Evolutionary conservation across 2,113 vertebrate species (phyloP), one percentile per base, ranked within the genome.

Genomic region (Silurus asotus): DNA sequence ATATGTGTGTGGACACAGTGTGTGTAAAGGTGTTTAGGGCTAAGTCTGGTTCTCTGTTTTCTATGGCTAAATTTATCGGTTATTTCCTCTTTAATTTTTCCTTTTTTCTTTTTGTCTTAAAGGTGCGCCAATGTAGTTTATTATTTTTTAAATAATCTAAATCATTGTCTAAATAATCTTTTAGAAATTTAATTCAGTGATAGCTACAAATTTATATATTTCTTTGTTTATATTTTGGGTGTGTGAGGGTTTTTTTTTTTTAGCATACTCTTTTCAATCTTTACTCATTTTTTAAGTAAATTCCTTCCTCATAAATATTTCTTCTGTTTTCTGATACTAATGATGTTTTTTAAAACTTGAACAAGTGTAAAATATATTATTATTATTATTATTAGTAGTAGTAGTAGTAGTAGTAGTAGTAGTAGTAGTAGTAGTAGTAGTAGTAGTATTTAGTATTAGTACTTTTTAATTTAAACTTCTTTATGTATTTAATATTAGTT

Each of bases 1-100:
- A 9, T 9, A 56, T 56, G 48, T 0, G 0, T 94, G 96, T 96
- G 95, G 65, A 37, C 28, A 0, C 1, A 13, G n/a, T 58, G 19
- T 15, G 20, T 14, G 19, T 10, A 23, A 19, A 20, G 25, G 11
- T 28, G 3, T 20, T 6, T 6, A 20, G 58, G 49, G 23, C 48
- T 15, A 7, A 76, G 48, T 62, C 48, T 59, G 45, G 25, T 56
- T 55, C 25, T 55, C 5, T 82, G 59, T 51, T 75, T 75, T 58
- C 49, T 56, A 49, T 9, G 25, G 53, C 11, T 75, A 76, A 64
- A 37, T 82, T 72, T 86, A 72, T 59, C n/a, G 28, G 77, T 23
- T 20, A 75, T 75, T 72, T 75, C 70, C 23, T 25, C 48, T 28
- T 76, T 10, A 17, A 7, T 64, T 9, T 25, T 75, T 55, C 28